Evolutionary conservation across 2,113 vertebrate genomes (phyloP).

Genomic region (Calyptomena viridis): DNA sequence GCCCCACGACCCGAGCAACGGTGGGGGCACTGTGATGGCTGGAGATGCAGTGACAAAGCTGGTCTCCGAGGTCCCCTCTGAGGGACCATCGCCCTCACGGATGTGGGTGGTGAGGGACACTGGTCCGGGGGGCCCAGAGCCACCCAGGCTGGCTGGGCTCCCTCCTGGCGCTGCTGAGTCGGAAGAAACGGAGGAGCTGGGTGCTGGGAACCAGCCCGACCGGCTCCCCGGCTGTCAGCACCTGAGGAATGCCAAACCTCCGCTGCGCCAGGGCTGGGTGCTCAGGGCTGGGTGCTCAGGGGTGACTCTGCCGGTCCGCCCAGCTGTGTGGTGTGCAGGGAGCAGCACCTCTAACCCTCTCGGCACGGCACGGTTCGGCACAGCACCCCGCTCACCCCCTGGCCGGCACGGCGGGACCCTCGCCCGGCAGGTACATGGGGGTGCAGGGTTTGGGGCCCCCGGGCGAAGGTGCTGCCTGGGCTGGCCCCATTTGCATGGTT

Average conservation of each 20-base stretch:
- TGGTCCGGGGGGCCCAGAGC: not conserved
- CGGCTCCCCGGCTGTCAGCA: constrained; percentile 72
- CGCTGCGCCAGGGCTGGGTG: constrained; percentile 54
- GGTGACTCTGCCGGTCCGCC: constrained; percentile 59
- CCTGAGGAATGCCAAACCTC: constrained; percentile 74
- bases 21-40: not conserved
- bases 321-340: constrained; percentile 39
- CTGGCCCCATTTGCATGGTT: not conserved
- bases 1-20: accelerated
- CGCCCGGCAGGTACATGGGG: constrained; percentile 9
- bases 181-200: not conserved
- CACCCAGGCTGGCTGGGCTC: not conserved
- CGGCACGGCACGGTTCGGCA: not conserved
- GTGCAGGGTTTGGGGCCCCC: not conserved
- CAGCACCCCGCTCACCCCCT: not conserved
- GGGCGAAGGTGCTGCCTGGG: not conserved
- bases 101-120: not conserved
- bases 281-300: constrained; percentile 52
- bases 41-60: accelerated
- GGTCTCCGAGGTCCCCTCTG: not conserved
- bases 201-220: constrained; percentile 71
- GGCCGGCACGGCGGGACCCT: not conserved
- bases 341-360: not conserved
- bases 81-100: not conserved
- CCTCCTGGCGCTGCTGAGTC: constrained; percentile 44